Evolutionary conservation across 2,888 invertebrate species (phyloP).

Genomic region (Corbicula japonica): DNA sequence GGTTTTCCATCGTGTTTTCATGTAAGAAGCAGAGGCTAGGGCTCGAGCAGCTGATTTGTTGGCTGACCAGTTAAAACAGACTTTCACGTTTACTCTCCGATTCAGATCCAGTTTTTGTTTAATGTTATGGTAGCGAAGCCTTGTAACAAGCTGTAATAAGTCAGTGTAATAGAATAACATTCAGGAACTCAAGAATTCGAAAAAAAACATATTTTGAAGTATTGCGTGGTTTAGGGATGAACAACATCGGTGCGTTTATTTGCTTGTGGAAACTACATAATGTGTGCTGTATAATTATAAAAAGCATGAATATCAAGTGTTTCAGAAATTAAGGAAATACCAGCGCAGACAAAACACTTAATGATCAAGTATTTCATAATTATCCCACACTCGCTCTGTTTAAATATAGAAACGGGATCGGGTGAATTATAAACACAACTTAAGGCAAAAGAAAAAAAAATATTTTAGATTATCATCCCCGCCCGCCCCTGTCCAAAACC

Average conservation of each 20-base stretch:
- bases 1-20: too few relatives aligned
- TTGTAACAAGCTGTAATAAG: not conserved
- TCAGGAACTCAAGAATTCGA: not conserved
- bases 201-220: not conserved
- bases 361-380: conserved; percentile 9
- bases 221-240: not conserved
- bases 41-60: too few relatives aligned
- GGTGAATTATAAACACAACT: too few relatives aligned
- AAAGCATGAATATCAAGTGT: not conserved
- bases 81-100: too few relatives aligned
- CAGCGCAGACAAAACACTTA: not conserved
- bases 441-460: too few relatives aligned
- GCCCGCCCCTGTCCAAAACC: too few relatives aligned
- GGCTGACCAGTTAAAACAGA: too few relatives aligned
- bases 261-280: not conserved
- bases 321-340: conserved; percentile 4
- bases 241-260: not conserved
- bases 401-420: too few relatives aligned
- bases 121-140: not conserved
- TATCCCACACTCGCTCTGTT: too few relatives aligned
- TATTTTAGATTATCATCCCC: too few relatives aligned
- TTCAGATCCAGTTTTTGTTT: too few relatives aligned
- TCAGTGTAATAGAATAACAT: not conserved
- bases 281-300: not conserved
- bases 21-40: too few relatives aligned